phyloP scores from a whole-genome alignment of 2,888 invertebrate genomes.

The Globia sparganii region DNA sequence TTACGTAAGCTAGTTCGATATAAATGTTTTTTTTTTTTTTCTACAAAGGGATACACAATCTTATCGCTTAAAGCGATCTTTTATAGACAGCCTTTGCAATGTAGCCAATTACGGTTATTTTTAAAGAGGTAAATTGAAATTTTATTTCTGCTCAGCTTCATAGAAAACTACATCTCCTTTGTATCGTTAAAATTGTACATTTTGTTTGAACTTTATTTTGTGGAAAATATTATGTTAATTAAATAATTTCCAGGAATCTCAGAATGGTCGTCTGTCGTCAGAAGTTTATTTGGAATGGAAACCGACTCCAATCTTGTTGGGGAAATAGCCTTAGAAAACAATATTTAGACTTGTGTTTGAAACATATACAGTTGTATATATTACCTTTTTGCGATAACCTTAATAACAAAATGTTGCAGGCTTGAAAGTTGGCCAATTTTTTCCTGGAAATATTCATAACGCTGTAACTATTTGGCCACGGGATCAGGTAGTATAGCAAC shows the following conservation, averaged over 20 bases:
- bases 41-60: too few relatives aligned
- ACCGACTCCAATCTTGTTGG: not conserved
- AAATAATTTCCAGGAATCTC: not conserved
- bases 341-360: conserved; percentile 1
- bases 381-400: conserved; percentile 7
- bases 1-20: too few relatives aligned
- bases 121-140: not conserved
- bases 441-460: not conserved
- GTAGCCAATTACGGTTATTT: not conserved
- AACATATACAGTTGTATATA: not conserved
- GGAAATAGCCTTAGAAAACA: conserved; percentile 25
- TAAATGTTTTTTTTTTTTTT: too few relatives aligned
- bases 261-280: not conserved
- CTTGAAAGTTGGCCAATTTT: not conserved
- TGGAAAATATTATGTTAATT: not conserved
- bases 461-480: too few relatives aligned
- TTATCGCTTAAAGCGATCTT: too few relatives aligned
- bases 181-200: not conserved
- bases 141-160: not conserved
- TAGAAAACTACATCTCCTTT: too few relatives aligned
- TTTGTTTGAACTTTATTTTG: not conserved
- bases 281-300: conserved; percentile 13
- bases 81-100: not conserved
- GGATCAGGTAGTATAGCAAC: not conserved
- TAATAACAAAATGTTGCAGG: conserved; percentile 22